Percentiles rank a stretch among this genome's conserved stretches.
Conservation (phyloP, 2,797 vertebrate genomes). For the Rhinoraja longicauda region DNA sequence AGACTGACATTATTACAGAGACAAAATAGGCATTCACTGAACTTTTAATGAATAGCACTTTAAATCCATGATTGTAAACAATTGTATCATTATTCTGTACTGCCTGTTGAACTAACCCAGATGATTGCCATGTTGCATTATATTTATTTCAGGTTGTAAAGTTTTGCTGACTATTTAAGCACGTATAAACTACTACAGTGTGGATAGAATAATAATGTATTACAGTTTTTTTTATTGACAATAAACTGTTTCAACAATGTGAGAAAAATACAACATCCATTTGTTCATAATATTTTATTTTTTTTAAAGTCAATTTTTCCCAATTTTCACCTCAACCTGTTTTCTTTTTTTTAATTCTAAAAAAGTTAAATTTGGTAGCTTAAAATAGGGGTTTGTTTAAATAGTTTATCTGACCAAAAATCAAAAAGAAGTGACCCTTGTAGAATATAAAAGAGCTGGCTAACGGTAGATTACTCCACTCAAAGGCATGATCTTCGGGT, state of each 20-base stretch:
- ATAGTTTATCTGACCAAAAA: conserved; percentile 20
- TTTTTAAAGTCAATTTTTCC: conserved; percentile 1
- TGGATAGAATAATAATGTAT: conserved; percentile 37
- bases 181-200: conserved; percentile 38
- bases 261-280: conserved; percentile 39
- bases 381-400: conserved; percentile 30
- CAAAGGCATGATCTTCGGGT: background rate
- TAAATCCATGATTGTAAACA: conserved; percentile 39
- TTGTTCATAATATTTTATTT: conserved; percentile 32
- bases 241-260: conserved; percentile 38
- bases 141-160: conserved; percentile 34
- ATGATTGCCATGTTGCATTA: conserved; percentile 25
- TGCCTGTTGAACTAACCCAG: conserved; percentile 32
- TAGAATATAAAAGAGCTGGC: conserved; percentile 36
- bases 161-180: conserved; percentile 35
- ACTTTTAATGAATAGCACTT: conserved; percentile 39
- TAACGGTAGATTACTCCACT: background rate
- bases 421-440: conserved; percentile 4
- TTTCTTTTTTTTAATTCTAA: conserved; percentile 10
- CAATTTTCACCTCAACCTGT: conserved; percentile 10
- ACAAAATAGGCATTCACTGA: conserved; percentile 28
- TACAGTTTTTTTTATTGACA: conserved; percentile 38
- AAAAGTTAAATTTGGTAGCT: conserved; percentile 38
- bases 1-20: conserved; percentile 35
- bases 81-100: conserved; percentile 31